phyloP scores from a whole-genome alignment of 2,888 invertebrate species.

The Drosophila mayaguana region DNA sequence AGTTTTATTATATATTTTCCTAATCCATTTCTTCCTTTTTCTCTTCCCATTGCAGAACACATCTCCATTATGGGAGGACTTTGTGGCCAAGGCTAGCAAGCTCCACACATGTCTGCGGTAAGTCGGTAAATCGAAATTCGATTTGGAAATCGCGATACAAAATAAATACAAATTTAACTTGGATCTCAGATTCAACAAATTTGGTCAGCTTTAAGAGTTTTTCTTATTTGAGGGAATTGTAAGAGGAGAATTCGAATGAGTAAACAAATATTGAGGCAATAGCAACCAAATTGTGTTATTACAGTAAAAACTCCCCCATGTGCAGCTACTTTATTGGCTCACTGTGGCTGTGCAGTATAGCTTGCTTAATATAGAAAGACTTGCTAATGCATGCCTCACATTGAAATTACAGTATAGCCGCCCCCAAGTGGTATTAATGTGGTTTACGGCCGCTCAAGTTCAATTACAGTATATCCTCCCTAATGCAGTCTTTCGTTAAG shows the following conservation, averaged over 20 bases:
- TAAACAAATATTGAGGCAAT: not conserved
- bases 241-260: not conserved
- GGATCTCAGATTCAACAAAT: not conserved
- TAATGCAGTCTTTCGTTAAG: not conserved
- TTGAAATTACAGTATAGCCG: not conserved
- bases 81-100: slow-evolving; percentile 96
- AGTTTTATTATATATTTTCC: not conserved
- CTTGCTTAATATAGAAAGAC: not conserved
- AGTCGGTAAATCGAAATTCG: slow-evolving; percentile 84
- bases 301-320: not conserved
- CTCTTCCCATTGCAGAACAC: slow-evolving; percentile 90
- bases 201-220: not conserved
- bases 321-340: too few relatives aligned
- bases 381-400: not conserved
- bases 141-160: not conserved
- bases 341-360: not conserved
- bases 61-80: slow-evolving; percentile 97
- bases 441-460: not conserved
- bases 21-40: not conserved
- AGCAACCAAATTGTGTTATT: not conserved
- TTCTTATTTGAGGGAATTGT: not conserved
- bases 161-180: not conserved
- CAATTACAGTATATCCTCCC: not conserved
- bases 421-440: not conserved
- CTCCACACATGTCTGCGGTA: slow-evolving; percentile 97